These are phyloP conservation scores for Xestia c-nigrum DNA, from an alignment of 2,888 invertebrate species.

Conservation along the genomic window DNA sequence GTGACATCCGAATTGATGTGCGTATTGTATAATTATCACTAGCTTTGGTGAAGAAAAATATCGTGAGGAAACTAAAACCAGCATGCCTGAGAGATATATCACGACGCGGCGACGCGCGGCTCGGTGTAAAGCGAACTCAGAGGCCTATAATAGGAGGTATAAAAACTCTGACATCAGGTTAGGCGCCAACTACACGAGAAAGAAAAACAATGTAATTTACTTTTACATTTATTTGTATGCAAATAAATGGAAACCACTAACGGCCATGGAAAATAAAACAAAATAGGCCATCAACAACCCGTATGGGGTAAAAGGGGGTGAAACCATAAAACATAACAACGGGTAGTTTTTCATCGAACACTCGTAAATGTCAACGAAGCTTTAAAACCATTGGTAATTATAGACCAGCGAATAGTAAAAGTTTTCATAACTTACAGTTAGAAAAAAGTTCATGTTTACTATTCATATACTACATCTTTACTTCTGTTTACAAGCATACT, in stretches of 20 bases:
- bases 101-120: too few species aligned
- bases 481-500: not conserved
- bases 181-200: too few species aligned
- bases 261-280: constrained; percentile 35
- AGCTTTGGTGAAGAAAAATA: too few species aligned
- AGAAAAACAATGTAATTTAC: constrained; percentile 20
- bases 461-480: not conserved
- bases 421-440: constrained; percentile 15
- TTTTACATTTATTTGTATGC: constrained; percentile 37
- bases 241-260: constrained; percentile 41
- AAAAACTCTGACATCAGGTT: too few species aligned
- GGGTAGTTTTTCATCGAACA: constrained; percentile 36
- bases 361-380: constrained; percentile 49
- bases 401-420: not conserved
- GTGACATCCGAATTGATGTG: constrained; percentile 3
- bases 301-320: constrained; percentile 35
- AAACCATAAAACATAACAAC: constrained; percentile 37
- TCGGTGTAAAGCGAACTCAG: too few species aligned
- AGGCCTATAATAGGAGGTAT: too few species aligned
- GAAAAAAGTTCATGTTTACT: not conserved
- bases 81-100: too few species aligned
- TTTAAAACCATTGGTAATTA: constrained; percentile 30
- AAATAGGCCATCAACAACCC: constrained; percentile 47
- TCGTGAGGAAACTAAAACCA: too few species aligned
- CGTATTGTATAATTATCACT: too few species aligned